Conservation (phyloP, 2,113 vertebrate genomes). For the Takifugu flavidus region DNA sequence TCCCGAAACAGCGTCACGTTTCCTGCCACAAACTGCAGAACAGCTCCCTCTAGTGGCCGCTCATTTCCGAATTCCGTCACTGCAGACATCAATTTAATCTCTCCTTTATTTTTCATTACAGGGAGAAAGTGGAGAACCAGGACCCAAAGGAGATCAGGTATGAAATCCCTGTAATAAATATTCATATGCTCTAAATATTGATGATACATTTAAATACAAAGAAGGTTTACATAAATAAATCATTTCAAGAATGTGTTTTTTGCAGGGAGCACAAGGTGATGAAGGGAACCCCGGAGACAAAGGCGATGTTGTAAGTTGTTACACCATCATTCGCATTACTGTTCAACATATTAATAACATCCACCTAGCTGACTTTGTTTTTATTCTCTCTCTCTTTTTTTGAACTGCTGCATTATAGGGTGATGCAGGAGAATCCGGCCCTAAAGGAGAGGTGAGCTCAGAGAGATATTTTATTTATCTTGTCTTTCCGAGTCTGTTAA, state of each 20-base stretch:
- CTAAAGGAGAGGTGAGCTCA: slow-evolving; percentile 91
- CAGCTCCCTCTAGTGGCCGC: slow-evolving; percentile 42
- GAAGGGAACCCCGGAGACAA: slow-evolving; percentile 89
- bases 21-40: slow-evolving; percentile 11
- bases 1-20: slow-evolving; percentile 12
- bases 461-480: not conserved
- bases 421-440: slow-evolving; percentile 83
- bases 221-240: slow-evolving; percentile 8
- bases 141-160: slow-evolving; percentile 93
- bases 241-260: slow-evolving; percentile 27
- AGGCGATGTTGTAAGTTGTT: slow-evolving; percentile 85
- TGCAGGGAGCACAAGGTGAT: slow-evolving; percentile 85
- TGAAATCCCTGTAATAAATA: slow-evolving; percentile 25
- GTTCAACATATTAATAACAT: not conserved
- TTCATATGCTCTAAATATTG: not conserved
- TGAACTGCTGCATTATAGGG: slow-evolving; percentile 74
- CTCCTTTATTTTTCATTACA: slow-evolving; percentile 49
- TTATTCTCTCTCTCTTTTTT: slow-evolving; percentile 10
- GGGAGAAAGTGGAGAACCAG: slow-evolving; percentile 85
- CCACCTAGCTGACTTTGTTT: slow-evolving; percentile 7
- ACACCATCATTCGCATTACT: not conserved
- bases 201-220: slow-evolving; percentile 9
- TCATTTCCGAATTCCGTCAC: not conserved
- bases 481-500: not conserved
- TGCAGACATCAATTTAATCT: not conserved